Conservation (phyloP, 2,113 vertebrate species). For the Nipponia nippon region DNA sequence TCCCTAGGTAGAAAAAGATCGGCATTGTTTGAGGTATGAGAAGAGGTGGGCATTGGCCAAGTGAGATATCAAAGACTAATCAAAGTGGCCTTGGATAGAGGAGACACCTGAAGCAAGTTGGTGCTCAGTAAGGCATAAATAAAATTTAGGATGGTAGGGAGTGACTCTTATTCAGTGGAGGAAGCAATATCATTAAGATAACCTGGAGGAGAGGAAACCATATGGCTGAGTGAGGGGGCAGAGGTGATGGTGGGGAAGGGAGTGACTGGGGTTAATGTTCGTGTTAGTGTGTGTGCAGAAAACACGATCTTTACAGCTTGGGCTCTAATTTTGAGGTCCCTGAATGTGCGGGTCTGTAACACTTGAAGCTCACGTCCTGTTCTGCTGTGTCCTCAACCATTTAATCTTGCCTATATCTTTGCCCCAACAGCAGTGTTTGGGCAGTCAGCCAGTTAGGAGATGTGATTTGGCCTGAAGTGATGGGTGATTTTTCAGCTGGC, state of each 20-base stretch:
- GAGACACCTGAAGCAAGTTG: background rate
- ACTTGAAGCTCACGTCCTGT: background rate
- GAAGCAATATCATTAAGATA: background rate
- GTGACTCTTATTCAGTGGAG: background rate
- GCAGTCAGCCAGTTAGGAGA: background rate
- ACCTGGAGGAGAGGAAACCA: background rate
- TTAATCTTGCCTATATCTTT: background rate
- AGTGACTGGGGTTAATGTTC: background rate
- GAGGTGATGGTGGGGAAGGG: too few species aligned
- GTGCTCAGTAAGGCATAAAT: background rate
- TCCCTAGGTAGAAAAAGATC: background rate
- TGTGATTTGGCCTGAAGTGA: slow-evolving; percentile 10
- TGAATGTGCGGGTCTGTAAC: background rate
- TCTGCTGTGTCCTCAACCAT: background rate
- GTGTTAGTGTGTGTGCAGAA: background rate
- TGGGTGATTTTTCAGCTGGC: slow-evolving; percentile 4
- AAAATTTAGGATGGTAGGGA: background rate
- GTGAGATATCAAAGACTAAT: background rate
- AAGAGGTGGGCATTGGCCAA: background rate
- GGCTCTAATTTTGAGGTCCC: background rate
- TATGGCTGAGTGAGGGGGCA: background rate
- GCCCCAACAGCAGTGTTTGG: background rate
- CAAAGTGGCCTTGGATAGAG: background rate
- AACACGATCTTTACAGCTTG: background rate
- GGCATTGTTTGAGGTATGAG: background rate